Evolutionary conservation across 1,140 invertebrate genomes (phyloP).

Genomic region (Drosophila prosaltans): DNA sequence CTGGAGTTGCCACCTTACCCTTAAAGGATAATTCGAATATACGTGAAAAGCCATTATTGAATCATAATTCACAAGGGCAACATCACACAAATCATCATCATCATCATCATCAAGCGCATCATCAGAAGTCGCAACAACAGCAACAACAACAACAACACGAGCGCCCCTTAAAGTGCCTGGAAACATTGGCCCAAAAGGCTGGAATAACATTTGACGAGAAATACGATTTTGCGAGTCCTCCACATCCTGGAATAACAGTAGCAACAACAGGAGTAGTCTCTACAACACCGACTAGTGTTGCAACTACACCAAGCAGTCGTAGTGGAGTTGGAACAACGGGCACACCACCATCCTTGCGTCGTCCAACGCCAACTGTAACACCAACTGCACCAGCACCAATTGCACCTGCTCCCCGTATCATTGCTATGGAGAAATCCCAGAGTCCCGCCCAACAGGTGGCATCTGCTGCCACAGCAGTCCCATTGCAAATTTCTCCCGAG

Average conservation of each 20-base stretch:
- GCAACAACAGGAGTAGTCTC: neutral
- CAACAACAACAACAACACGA: slow-evolving; percentile 60
- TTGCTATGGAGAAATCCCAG: slow-evolving; percentile 80
- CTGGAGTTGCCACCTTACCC: slow-evolving; percentile 45
- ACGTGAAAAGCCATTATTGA: slow-evolving; percentile 46
- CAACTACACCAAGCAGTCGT: neutral
- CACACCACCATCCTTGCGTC: neutral
- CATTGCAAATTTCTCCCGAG: slow-evolving; percentile 80
- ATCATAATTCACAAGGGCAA: slow-evolving; percentile 35
- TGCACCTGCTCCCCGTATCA: slow-evolving; percentile 33
- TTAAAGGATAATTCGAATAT: slow-evolving; percentile 81
- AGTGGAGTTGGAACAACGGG: neutral
- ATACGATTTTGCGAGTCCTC: slow-evolving; percentile 86
- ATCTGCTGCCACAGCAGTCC: slow-evolving; percentile 65
- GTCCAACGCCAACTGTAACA: slow-evolving; percentile 37
- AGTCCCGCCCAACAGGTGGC: slow-evolving; percentile 82
- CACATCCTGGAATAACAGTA: slow-evolving; percentile 74
- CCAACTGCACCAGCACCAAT: too few species aligned
- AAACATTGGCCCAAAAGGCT: slow-evolving; percentile 87
- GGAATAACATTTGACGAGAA: slow-evolving; percentile 88
- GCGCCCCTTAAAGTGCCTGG: slow-evolving; percentile 86
- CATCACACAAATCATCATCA: slow-evolving; percentile 27
- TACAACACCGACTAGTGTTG: neutral
- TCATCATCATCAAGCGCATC: slow-evolving; percentile 31
- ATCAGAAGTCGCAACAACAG: slow-evolving; percentile 43